phyloP scores from a whole-genome alignment of 2,888 invertebrate species.

The Portevinia maculata region DNA sequence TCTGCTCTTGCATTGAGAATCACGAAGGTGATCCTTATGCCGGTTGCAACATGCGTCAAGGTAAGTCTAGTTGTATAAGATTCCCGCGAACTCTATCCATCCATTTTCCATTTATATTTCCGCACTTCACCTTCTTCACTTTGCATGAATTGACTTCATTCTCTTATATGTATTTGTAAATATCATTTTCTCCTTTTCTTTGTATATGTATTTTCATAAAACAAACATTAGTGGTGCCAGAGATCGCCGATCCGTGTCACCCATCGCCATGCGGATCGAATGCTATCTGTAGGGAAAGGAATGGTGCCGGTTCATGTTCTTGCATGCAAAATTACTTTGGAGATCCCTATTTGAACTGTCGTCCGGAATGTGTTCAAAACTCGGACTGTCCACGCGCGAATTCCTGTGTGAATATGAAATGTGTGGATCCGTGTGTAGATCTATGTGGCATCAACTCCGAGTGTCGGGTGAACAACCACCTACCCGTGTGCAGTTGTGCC shows the following conservation, averaged over 20 bases:
- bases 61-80: conserved; percentile 83
- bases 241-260: conserved; percentile 88
- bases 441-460: conserved; percentile 93
- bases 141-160: conserved; percentile 62
- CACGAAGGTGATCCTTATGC: conserved; percentile 92
- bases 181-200: conserved; percentile 69
- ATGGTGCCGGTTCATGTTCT: conserved; percentile 91
- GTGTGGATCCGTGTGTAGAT: conserved; percentile 91
- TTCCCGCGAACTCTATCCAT: neutral
- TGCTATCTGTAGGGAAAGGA: conserved; percentile 91
- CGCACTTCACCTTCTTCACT: conserved; percentile 65
- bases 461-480: conserved; percentile 92
- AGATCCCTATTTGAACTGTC: conserved; percentile 92
- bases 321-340: conserved; percentile 93
- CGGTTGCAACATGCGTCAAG: conserved; percentile 86
- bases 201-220: conserved; percentile 65
- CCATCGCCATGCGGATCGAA: conserved; percentile 94
- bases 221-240: conserved; percentile 84
- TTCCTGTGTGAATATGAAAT: conserved; percentile 93
- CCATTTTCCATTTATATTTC: conserved; percentile 62
- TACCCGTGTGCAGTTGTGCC: conserved; percentile 90
- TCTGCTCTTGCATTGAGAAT: conserved; percentile 88
- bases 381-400: conserved; percentile 90
- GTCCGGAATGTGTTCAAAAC: conserved; percentile 94
- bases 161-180: conserved; percentile 60